Evolutionary conservation across 2,797 vertebrate species (phyloP).

Genomic region (Danio albolineatus): DNA sequence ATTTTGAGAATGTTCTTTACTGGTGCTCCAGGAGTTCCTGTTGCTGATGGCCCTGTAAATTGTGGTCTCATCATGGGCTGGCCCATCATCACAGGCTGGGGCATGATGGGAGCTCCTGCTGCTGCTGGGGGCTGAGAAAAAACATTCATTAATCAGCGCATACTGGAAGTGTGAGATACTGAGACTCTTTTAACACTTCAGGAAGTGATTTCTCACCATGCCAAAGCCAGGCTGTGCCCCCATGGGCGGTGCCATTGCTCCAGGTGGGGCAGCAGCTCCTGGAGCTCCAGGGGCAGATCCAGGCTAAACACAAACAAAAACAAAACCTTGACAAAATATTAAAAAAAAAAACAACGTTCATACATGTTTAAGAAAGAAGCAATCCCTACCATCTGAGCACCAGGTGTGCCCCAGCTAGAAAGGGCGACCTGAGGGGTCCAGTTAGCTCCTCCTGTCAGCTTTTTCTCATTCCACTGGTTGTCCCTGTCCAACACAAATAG

Average conservation of each 20-base stretch:
- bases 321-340: slow-evolving; percentile 17
- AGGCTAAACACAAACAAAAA: slow-evolving; percentile 66
- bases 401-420: slow-evolving; percentile 89
- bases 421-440: slow-evolving; percentile 96
- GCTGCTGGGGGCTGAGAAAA: slow-evolving; percentile 82
- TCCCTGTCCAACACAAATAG: slow-evolving; percentile 79
- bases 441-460: slow-evolving; percentile 95
- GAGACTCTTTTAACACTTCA: background rate
- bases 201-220: slow-evolving; percentile 81
- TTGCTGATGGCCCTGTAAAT: slow-evolving; percentile 83
- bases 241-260: slow-evolving; percentile 75
- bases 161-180: background rate
- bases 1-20: slow-evolving; percentile 70
- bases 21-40: slow-evolving; percentile 88
- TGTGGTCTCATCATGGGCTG: slow-evolving; percentile 96
- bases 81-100: slow-evolving; percentile 89
- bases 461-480: slow-evolving; percentile 92
- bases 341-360: too few relatives aligned
- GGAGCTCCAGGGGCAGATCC: slow-evolving; percentile 69
- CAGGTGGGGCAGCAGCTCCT: slow-evolving; percentile 79
- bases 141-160: background rate
- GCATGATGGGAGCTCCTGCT: slow-evolving; percentile 92
- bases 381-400: slow-evolving; percentile 84
- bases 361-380: background rate
- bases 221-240: slow-evolving; percentile 85